Conservation (phyloP, 1,140 invertebrate genomes). For the Lepidurus packardi region DNA sequence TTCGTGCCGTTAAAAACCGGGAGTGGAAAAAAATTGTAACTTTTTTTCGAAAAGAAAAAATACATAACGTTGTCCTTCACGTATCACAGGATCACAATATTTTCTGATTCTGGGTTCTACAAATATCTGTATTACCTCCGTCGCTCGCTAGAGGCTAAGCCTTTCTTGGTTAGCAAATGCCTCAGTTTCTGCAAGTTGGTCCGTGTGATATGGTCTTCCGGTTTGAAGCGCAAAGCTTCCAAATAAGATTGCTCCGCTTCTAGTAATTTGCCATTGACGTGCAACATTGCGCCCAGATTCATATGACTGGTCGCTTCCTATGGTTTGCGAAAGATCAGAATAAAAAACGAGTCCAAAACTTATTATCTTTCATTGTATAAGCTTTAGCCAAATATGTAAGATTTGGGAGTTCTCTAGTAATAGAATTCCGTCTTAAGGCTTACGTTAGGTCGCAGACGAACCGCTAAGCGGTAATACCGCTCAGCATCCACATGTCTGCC, state of each 20-base stretch:
- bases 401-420: not conserved
- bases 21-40: not conserved
- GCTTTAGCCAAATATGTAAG: not conserved
- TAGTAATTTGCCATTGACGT: constrained; percentile 79
- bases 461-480: constrained; percentile 70
- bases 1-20: not conserved
- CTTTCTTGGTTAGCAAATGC: constrained; percentile 36
- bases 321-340: constrained; percentile 39
- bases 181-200: constrained; percentile 79
- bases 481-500: constrained; percentile 72
- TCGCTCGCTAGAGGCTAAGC: constrained; percentile 25
- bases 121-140: not conserved
- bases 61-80: not conserved
- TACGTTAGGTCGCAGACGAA: constrained; percentile 62
- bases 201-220: constrained; percentile 75
- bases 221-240: constrained; percentile 71
- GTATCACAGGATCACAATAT: constrained; percentile 19
- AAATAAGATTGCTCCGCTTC: constrained; percentile 79
- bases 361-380: not conserved
- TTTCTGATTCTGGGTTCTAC: constrained; percentile 8
- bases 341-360: constrained; percentile 6
- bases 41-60: not conserved
- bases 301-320: constrained; percentile 83
- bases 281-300: constrained; percentile 87
- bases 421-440: constrained; percentile 39